Evolutionary conservation across 1,140 invertebrate species (phyloP), one percentile per base, ranked within the genome.

Genomic region (Drosophila azteca): DNA sequence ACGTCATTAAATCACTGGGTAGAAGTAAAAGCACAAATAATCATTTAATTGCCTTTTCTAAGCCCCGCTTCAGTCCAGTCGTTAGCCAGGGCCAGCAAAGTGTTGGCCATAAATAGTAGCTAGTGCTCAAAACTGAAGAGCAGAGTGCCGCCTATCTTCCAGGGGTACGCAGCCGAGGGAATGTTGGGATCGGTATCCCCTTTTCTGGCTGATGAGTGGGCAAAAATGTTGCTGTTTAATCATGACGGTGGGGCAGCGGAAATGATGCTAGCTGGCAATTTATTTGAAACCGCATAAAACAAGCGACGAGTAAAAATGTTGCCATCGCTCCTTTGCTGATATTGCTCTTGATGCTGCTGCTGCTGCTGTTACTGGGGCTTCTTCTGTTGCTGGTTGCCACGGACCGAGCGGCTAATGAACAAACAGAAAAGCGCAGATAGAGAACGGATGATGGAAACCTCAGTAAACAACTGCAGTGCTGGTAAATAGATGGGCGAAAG

Each of bases 201-300:
- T 2, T 9, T 50, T 50, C 39, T 41, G 26, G 45, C 71, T 74
- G 71, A 74, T 65, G 62, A 73, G 59, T 74, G 59, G 44, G 39
- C 52, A 57, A 35, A 63, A 74, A 74, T 75, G 60, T 65, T 39
- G 71, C 52, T 74, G 70, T 61, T 74, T 74, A 74, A 74, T 74
- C 71, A 74, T 44, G 53, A 52, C 46, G 46, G 35, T 29, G 41
- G 35, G 44, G 67, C 68, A 60, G 59, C 55, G 50, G 55, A 69
- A 69, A 69, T 69, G 55, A 43, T 61, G 57, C 62, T 75, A 46
- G 63, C 50, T 82, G 76, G 79, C 83, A 88, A 88, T 88, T 88
- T 88, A 88, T 88, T 88, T 88, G 79, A 79, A 77, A 83, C 83
- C 83, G 74, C 83, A 88, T 88, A 88, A 88, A 88, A 88, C 83